phyloP scores from a whole-genome alignment of 2,113 vertebrate species.

The Zeus faber region DNA sequence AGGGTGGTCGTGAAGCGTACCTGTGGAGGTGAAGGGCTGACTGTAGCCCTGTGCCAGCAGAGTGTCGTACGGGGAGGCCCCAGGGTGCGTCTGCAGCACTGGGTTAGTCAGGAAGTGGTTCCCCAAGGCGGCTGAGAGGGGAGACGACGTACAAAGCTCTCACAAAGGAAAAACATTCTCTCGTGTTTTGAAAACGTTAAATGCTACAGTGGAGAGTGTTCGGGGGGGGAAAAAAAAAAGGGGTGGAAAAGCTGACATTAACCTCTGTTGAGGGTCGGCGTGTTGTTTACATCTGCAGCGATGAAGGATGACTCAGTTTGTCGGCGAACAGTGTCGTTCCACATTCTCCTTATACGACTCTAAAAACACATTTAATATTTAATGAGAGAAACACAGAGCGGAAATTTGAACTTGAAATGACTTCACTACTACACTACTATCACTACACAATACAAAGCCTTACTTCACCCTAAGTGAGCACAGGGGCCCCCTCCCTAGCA shows the following conservation, averaged over 20 bases:
- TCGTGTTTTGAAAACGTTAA: too few species aligned
- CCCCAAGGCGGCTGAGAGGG: constrained; percentile 80
- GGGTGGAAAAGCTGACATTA: constrained; percentile 18
- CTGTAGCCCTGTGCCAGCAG: constrained; percentile 88
- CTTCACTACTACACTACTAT: too few species aligned
- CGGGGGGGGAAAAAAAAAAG: not conserved
- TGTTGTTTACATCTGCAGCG: constrained; percentile 89
- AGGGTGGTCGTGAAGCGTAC: too few species aligned
- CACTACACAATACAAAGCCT: too few species aligned
- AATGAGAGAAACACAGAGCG: constrained; percentile 36
- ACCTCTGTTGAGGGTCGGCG: constrained; percentile 90
- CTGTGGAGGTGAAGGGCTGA: constrained; percentile 85
- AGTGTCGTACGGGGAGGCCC: constrained; percentile 90
- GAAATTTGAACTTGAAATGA: constrained; percentile 10
- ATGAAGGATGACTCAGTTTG: constrained; percentile 94
- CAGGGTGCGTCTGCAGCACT: constrained; percentile 85
- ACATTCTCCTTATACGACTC: constrained; percentile 94
- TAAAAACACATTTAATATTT: too few species aligned
- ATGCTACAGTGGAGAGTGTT: too few species aligned
- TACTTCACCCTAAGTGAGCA: too few species aligned
- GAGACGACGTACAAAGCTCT: not conserved
- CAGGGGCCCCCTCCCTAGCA: too few species aligned
- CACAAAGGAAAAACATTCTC: not conserved
- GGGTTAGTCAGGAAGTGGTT: constrained; percentile 91
- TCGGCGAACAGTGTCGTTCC: constrained; percentile 92